Evolutionary conservation across 2,888 invertebrate genomes (phyloP), one percentile per base, ranked within the genome.

Genomic region (Uropetala carovei): DNA sequence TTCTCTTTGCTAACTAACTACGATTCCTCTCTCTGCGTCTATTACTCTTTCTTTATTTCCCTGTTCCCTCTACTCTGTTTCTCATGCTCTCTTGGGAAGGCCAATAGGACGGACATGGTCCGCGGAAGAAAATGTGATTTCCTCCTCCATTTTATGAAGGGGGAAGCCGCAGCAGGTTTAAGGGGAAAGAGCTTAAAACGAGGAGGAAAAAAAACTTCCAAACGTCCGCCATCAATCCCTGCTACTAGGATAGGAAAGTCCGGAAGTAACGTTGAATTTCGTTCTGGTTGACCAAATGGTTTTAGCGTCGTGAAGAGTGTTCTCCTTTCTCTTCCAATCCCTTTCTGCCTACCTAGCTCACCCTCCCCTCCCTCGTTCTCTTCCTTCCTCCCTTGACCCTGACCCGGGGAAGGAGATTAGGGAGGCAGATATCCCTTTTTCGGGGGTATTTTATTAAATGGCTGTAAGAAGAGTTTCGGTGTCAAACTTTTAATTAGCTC

Each of bases 391-490:
- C 13, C 86, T 60, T 30, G 18, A 30, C 30, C 30, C 22, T 57
- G 30, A 64, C 18, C 86, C 10, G 9, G 14, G 27, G n/a, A 59
- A 60, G 86, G 16, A 59, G 18, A 86, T 86, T 60, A 60, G 59
- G 30, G 27, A 60, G 86, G 27, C 30, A 60, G 60, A 60, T 60
- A n/a, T 27, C 60, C 30, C 60, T 16, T 16, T 22, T 86, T 64
- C 86, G 30, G 30, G 11, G 86, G 59, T 86, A 60, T 86, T 86
- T 86, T 86, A 86, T 86, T 86, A 86, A 86, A 86, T 86, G 86
- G n/a, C 83, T 83, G 14, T 43, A 83, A 83, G 60, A 59, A 60
- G 60, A 60, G 86, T 60, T 60, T 86, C 30, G 60, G 86, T 27
- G 86, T 14, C 86, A 30, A 86, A 86, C 86, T 86, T 86, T 86